Evolutionary conservation across 2,797 vertebrate species (phyloP).

Genomic region (Heteromormyrus szaboi): DNA sequence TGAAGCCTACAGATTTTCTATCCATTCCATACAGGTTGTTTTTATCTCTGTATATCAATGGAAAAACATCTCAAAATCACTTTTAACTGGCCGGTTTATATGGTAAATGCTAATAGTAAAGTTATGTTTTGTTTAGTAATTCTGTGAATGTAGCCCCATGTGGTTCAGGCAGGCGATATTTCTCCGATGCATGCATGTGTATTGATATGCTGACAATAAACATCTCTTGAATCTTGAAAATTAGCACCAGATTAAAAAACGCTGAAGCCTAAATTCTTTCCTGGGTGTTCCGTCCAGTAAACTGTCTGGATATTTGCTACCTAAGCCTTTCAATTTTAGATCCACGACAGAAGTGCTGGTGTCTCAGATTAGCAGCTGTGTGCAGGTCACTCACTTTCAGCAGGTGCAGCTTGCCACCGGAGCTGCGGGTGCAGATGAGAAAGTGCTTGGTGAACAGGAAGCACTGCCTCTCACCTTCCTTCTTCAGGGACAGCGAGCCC

Average conservation of each 20-base stretch:
- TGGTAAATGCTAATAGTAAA: background rate
- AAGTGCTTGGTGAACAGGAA: slow-evolving; percentile 99
- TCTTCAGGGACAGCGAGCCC: slow-evolving; percentile 92
- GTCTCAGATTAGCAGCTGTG: background rate
- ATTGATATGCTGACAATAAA: background rate
- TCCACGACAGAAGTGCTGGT: background rate
- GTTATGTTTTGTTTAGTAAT: background rate
- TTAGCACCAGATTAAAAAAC: background rate
- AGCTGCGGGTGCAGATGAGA: slow-evolving; percentile 94
- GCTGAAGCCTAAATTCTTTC: background rate
- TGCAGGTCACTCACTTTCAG: slow-evolving; percentile 73
- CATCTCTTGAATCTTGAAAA: background rate
- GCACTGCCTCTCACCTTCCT: slow-evolving; percentile 95
- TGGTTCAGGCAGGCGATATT: background rate
- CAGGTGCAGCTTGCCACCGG: slow-evolving; percentile 92
- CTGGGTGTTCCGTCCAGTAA: background rate
- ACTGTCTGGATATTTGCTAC: background rate
- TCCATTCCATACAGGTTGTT: background rate
- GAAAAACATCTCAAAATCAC: background rate
- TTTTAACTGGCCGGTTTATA: background rate
- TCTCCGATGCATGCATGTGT: background rate
- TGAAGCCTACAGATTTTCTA: background rate
- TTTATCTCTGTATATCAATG: background rate
- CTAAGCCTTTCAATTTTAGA: background rate
- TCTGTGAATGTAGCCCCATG: background rate